Percentiles rank a stretch among this genome's conserved stretches.
Evolutionary conservation across 2,113 vertebrate genomes (phyloP).

Genomic region (Platycercus adscitus): DNA sequence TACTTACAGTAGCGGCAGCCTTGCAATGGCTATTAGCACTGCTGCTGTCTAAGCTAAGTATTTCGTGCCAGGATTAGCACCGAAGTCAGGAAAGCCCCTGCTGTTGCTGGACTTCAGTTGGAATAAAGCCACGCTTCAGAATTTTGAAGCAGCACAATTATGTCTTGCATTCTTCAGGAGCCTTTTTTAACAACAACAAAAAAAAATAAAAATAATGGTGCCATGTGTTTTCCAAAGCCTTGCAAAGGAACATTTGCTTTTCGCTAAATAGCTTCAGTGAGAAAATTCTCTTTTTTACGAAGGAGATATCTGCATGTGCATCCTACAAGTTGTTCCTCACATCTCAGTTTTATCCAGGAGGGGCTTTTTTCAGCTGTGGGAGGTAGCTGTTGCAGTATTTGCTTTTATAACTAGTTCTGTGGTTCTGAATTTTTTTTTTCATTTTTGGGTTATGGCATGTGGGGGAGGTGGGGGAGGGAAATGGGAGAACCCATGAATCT

Average conservation of each 20-base stretch:
- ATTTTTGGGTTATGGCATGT: background rate
- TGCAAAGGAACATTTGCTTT: background rate
- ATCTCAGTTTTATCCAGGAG: background rate
- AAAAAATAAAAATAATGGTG: background rate
- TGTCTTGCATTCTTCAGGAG: background rate
- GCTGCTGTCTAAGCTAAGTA: background rate
- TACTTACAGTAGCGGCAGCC: background rate
- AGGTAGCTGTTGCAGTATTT: background rate
- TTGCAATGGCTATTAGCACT: background rate
- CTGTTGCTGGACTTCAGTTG: background rate
- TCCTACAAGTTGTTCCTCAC: background rate
- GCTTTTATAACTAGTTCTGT: background rate
- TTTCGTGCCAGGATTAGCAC: background rate
- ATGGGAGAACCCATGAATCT: background rate
- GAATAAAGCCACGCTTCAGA: background rate
- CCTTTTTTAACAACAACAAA: background rate
- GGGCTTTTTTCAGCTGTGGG: background rate
- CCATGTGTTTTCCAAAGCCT: background rate
- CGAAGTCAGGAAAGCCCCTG: background rate
- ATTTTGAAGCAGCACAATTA: background rate
- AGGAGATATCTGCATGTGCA: rapidly evolving
- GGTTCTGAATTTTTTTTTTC: background rate
- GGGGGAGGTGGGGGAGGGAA: rapidly evolving
- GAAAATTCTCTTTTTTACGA: background rate
- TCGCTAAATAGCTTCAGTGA: background rate